Evolutionary conservation across 2,797 vertebrate genomes (phyloP).

Genomic region (Enteromius treurensis): DNA sequence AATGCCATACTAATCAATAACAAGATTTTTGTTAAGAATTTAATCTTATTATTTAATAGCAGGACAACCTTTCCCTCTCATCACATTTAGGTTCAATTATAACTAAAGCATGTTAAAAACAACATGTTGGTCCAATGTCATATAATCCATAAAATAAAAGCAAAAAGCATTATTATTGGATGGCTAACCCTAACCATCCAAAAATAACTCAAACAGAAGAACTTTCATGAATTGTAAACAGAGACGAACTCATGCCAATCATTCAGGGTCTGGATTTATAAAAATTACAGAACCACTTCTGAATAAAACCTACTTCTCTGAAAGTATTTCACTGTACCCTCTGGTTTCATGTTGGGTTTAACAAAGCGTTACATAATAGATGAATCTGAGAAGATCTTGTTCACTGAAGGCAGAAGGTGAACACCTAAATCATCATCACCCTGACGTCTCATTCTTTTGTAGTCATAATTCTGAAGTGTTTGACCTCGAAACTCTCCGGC

Average conservation of each 20-base stretch:
- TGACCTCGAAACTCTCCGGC: constrained; percentile 8
- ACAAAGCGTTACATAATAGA: neutral
- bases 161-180: neutral
- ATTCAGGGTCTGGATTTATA: neutral
- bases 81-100: neutral
- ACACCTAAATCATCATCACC: constrained; percentile 17
- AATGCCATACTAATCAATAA: neutral
- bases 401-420: constrained; percentile 13
- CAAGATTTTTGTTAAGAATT: neutral
- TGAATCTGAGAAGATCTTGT: constrained; percentile 1
- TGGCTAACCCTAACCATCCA: no score
- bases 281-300: neutral
- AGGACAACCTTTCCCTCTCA: neutral
- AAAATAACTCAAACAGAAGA: neutral
- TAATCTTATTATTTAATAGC: neutral
- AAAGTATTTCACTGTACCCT: neutral
- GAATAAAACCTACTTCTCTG: neutral
- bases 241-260: neutral
- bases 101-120: neutral
- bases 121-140: neutral
- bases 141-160: neutral
- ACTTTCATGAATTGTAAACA: neutral
- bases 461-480: constrained; percentile 1
- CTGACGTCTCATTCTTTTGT: neutral
- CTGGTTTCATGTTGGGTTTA: neutral